phyloP scores from a whole-genome alignment of 2,888 invertebrate species.

The Byasa hedistus region DNA sequence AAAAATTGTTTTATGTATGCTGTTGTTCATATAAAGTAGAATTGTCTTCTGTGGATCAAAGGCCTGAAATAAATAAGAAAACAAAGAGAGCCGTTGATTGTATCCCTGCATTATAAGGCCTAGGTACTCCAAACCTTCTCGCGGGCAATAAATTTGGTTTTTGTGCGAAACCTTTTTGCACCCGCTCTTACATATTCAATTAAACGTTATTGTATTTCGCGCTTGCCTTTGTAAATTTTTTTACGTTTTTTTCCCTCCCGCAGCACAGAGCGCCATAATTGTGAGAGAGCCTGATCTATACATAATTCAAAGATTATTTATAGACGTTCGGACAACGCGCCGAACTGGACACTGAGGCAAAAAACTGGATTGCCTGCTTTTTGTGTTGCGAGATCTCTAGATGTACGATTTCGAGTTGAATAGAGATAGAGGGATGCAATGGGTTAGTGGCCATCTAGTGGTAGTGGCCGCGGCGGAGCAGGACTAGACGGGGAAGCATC shows the following conservation, averaged over 20 bases:
- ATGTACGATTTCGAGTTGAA: background rate
- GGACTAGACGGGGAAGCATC: too few species aligned
- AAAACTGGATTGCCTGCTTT: constrained; percentile 33
- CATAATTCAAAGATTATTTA: constrained; percentile 54
- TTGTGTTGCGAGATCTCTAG: constrained; percentile 27
- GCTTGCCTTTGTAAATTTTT: constrained; percentile 9
- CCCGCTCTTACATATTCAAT: constrained; percentile 19
- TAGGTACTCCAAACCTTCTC: too few species aligned
- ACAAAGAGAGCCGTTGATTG: too few species aligned
- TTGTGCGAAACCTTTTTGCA: constrained; percentile 7
- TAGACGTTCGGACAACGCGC: constrained; percentile 35
- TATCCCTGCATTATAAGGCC: too few species aligned
- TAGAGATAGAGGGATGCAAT: background rate
- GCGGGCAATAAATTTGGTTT: background rate
- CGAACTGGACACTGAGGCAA: constrained; percentile 32
- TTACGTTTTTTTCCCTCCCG: constrained; percentile 2
- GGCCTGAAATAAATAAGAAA: too few species aligned
- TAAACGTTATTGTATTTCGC: constrained; percentile 20
- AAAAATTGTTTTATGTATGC: too few species aligned
- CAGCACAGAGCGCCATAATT: constrained; percentile 12
- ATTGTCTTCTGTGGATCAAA: too few species aligned
- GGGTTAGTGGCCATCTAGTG: too few species aligned
- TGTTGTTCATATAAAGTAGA: too few species aligned
- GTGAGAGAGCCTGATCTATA: constrained; percentile 37
- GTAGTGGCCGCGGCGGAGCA: too few species aligned